These are phyloP conservation scores for Stylophora pistillata DNA, from an alignment of 64 coral and sea anemone genomes.

Conservation along the genomic window DNA sequence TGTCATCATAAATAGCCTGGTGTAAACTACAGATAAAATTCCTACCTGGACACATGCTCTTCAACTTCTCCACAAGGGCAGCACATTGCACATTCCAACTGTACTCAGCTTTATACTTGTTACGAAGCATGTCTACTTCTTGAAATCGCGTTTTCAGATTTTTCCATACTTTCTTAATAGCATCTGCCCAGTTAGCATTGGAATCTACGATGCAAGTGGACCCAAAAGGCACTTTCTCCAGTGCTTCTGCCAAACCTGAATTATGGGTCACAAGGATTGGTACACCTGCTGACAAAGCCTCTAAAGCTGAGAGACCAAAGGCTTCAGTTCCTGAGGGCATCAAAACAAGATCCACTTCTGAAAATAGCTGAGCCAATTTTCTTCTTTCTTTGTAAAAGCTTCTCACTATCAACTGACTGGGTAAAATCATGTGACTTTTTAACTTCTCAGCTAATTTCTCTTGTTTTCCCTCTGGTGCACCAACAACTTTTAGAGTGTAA, in stretches of 20 bases:
- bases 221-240: neutral
- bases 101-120: neutral
- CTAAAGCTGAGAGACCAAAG: neutral
- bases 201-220: neutral
- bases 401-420: neutral
- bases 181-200: neutral
- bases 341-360: neutral
- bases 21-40: no score
- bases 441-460: neutral
- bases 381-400: neutral
- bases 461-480: neutral
- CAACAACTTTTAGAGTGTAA: neutral
- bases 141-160: neutral
- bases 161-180: neutral
- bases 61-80: neutral
- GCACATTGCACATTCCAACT: neutral
- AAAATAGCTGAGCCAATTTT: neutral
- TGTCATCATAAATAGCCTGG: no score
- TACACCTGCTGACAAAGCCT: constrained; percentile 16
- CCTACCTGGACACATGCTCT: neutral
- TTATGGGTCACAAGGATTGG: constrained; percentile 1
- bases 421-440: neutral
- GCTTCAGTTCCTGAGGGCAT: constrained; percentile 8
- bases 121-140: neutral
- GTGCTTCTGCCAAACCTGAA: neutral